A percentile compares a stretch with the other conserved stretches of the same genome.
Conservation (phyloP, 2,113 vertebrate species). For the Lonchura striata region DNA sequence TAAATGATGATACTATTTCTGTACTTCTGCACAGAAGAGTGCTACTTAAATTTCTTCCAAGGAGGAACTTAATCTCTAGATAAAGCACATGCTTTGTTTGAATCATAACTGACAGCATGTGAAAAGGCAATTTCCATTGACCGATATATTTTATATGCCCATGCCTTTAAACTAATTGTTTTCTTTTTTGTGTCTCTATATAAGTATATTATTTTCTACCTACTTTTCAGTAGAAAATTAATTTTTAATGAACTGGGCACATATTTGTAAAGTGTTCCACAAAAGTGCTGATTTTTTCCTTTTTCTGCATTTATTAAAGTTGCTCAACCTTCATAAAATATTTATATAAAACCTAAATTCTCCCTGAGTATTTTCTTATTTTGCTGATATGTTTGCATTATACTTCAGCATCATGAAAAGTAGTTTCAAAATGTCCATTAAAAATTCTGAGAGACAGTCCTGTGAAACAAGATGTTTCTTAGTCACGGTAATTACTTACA, state of each 20-base stretch:
- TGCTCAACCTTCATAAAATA: background rate
- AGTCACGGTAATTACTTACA: background rate
- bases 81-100: background rate
- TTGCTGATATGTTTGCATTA: background rate
- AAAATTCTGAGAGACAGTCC: background rate
- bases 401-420: background rate
- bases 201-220: background rate
- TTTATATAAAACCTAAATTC: background rate
- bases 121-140: background rate
- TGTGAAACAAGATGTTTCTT: background rate
- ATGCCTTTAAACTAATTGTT: background rate
- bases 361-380: background rate
- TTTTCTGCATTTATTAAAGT: background rate
- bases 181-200: background rate
- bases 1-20: background rate
- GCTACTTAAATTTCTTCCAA: background rate
- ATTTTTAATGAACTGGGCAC: background rate
- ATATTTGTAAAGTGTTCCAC: background rate
- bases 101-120: background rate
- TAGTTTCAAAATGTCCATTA: background rate
- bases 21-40: background rate
- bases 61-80: background rate
- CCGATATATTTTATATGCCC: background rate
- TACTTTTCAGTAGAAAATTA: background rate
- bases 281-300: background rate